phyloP scores from a whole-genome alignment of 1,140 invertebrate genomes.

The Samia ricini region DNA sequence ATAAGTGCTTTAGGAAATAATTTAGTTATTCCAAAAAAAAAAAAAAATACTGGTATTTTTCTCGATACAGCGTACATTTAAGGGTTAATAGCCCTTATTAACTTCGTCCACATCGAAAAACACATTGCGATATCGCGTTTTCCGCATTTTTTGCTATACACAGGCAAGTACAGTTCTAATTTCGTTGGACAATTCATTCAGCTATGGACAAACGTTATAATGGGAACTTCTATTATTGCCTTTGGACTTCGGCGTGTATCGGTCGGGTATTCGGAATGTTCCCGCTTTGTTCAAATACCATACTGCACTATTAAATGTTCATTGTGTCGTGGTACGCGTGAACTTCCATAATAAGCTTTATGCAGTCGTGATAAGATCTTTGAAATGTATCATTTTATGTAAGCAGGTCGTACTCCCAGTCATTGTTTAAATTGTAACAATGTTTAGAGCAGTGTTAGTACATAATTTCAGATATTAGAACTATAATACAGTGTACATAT shows the following conservation, averaged over 20 bases:
- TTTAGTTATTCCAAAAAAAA: too few species aligned
- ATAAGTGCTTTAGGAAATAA: too few species aligned
- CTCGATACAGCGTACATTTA: too few species aligned
- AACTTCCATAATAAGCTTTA: not conserved
- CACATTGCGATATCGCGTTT: not conserved
- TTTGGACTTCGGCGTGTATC: slow-evolving; percentile 18
- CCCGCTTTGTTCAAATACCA: slow-evolving; percentile 27
- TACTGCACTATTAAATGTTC: slow-evolving; percentile 19
- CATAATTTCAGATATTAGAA: slow-evolving; percentile 18
- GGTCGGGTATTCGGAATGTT: slow-evolving; percentile 14
- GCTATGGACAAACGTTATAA: slow-evolving; percentile 23
- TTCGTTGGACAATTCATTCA: slow-evolving; percentile 14
- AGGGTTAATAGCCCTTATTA: not conserved
- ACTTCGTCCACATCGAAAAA: not conserved
- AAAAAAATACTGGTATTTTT: too few species aligned
- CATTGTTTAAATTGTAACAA: slow-evolving; percentile 31
- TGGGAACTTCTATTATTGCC: slow-evolving; percentile 23
- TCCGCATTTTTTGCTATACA: not conserved
- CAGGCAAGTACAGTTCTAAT: not conserved
- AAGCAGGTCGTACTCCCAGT: slow-evolving; percentile 12
- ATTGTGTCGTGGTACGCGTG: slow-evolving; percentile 14
- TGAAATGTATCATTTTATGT: not conserved
- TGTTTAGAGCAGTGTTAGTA: slow-evolving; percentile 25
- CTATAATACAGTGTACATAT: not conserved
- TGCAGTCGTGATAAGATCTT: not conserved